phyloP scores from a whole-genome alignment of 2,888 invertebrate genomes.

The Sesia bembeciformis region DNA sequence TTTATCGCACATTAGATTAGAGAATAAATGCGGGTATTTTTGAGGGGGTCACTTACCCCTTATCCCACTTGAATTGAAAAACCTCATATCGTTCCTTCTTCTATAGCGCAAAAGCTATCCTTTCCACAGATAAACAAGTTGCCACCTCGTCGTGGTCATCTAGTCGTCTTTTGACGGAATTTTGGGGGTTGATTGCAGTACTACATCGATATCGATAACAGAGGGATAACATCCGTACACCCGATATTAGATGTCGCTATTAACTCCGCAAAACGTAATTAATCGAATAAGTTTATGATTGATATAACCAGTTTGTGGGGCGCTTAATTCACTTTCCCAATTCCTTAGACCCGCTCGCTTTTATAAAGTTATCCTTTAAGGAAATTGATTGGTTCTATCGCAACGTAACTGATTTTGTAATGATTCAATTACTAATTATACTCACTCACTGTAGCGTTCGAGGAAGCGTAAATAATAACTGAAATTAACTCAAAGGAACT shows the following conservation, averaged over 20 bases:
- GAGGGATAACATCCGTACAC: conserved; percentile 32
- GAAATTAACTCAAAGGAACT: conserved; percentile 33
- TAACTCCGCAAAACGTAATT: conserved; percentile 76
- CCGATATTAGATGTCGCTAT: conserved; percentile 73
- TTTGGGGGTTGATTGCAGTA: not conserved
- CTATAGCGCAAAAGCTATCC: no score
- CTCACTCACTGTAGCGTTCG: conserved; percentile 18
- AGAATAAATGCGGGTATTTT: no score
- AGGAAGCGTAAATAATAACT: conserved; percentile 34
- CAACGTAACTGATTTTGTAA: conserved; percentile 52
- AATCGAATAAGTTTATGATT: conserved; percentile 76
- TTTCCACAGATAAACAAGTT: no score
- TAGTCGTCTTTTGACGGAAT: no score
- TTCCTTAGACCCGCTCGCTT: conserved; percentile 49
- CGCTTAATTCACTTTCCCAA: conserved; percentile 73
- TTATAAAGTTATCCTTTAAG: conserved; percentile 68
- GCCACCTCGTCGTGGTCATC: no score
- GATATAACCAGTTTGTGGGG: conserved; percentile 74
- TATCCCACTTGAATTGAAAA: no score
- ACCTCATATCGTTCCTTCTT: no score
- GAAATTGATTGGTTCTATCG: conserved; percentile 63
- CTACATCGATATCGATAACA: conserved; percentile 6
- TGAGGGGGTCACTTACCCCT: no score
- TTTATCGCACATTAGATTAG: no score
- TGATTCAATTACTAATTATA: conserved; percentile 40